Evolutionary conservation across 2,888 invertebrate species (phyloP).

Genomic region (Thereva unica): DNA sequence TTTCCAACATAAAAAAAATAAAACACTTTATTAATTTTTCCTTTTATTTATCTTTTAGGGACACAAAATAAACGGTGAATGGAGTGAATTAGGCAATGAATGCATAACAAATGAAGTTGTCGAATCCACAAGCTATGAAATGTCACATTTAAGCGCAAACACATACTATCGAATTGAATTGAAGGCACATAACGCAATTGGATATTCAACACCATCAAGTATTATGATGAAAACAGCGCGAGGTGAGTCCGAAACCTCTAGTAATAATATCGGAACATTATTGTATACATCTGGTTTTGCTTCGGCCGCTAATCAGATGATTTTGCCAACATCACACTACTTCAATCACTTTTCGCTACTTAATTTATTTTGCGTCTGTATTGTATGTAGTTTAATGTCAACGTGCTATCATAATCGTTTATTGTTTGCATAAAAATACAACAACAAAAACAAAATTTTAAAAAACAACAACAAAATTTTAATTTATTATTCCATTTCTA

Average conservation of each 20-base stretch:
- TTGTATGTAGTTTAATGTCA: constrained; percentile 38
- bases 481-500: too few species aligned
- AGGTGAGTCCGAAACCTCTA: constrained; percentile 71
- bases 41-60: constrained; percentile 59
- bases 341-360: constrained; percentile 42
- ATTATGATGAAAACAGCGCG: constrained; percentile 82
- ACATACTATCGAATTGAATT: constrained; percentile 84
- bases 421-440: constrained; percentile 20
- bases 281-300: constrained; percentile 58
- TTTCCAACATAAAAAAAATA: constrained; percentile 5
- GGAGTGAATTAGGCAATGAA: constrained; percentile 63
- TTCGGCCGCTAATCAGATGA: constrained; percentile 50
- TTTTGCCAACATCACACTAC: constrained; percentile 33
- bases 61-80: constrained; percentile 68
- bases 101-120: constrained; percentile 67
- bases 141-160: constrained; percentile 73
- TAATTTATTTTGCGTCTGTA: constrained; percentile 51
- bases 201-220: constrained; percentile 76
- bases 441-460: too few species aligned
- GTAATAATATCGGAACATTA: constrained; percentile 56
- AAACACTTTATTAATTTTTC: background rate
- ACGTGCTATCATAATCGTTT: constrained; percentile 22
- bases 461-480: too few species aligned
- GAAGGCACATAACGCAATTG: constrained; percentile 83
- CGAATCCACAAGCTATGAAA: constrained; percentile 69